Base-by-base conservation (phyloP, 2,888 invertebrate genomes). In the Artemia sp. region DNA sequence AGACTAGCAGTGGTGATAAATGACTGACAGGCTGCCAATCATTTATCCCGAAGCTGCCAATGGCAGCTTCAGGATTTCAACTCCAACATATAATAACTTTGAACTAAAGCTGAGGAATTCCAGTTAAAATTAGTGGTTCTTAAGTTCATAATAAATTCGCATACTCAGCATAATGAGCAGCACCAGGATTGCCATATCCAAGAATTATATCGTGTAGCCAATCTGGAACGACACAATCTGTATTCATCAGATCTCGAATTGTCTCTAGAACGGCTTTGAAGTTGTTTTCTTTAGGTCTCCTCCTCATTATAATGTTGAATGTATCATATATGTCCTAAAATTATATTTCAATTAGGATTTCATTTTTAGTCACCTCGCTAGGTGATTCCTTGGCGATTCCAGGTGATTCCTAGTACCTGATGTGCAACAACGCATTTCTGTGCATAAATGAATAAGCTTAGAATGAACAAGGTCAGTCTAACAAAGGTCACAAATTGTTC, bases 281-380 rank as follows among this genome's bases (percentile, higher is more conserved):
- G 80, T 99, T 99, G 78, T 99, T 99, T 80, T 98, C 96, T 77
- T 99, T 98, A 0, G 98, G 97, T 78, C 97, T 97, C n/a, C 98
- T 84, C 53, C 98, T 84, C 86, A 99, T 90, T 71, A 99, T 85
- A 69, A 99, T 88, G 78, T 96, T 98, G 80, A 99, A 98, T 12
- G 89, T 86, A 76, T 90, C 90, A 78, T 92, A 92, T 0, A 91
- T 87, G 77, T 92, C 90, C 80, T 85, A 83, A 73, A 72, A 72
- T 69, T 53, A 38, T 2, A 38, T 38, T 38, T 38, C 67, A n/a
- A 67, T 68, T 51, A 64, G 19, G 12, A 72, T 66, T 12, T 51
- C 66, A n/a, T 66, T 58, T 70, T 50, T 70, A 14, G 64, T 12
- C 10, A 52, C 38, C 6, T 38, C 38, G 38, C 38, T 6, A 38